Evolutionary conservation across 2,888 invertebrate species (phyloP).

Genomic region (Aspidiotus rigidus): DNA sequence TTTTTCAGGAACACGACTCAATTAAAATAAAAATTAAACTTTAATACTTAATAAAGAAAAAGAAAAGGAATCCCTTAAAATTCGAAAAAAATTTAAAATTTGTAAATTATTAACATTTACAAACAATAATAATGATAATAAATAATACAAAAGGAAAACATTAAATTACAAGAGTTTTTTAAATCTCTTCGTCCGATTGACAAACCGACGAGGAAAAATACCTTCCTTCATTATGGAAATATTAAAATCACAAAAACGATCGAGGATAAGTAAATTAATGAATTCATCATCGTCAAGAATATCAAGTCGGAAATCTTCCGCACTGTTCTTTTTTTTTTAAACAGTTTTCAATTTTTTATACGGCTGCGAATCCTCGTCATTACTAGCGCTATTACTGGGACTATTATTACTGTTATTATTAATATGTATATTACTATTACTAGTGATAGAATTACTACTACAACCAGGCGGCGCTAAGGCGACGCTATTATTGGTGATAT

Average conservation of each 20-base stretch:
- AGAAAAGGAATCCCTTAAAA: background rate
- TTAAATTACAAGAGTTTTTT: background rate
- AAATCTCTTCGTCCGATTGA: too few species aligned
- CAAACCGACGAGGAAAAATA: too few species aligned
- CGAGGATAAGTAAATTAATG: background rate
- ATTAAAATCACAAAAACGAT: background rate
- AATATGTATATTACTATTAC: conserved; percentile 33
- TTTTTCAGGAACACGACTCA: conserved; percentile 10
- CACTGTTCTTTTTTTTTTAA: conserved; percentile 20
- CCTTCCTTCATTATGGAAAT: background rate
- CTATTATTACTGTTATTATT: conserved; percentile 33
- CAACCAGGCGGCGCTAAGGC: background rate
- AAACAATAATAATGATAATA: too few species aligned
- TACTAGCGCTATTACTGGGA: conserved; percentile 29
- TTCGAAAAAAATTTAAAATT: too few species aligned
- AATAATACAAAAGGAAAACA: background rate
- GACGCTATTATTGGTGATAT: conserved; percentile 30
- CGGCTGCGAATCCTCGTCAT: conserved; percentile 35
- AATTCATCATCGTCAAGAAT: background rate
- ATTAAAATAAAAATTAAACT: conserved; percentile 6
- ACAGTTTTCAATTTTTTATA: conserved; percentile 36
- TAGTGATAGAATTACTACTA: conserved; percentile 30
- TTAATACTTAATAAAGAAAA: conserved; percentile 9
- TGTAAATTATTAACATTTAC: too few species aligned
- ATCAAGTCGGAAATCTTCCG: background rate